Percentiles rank a stretch among this genome's conserved stretches.
Conservation (phyloP, 2,888 invertebrate genomes). For the Siphlonurus alternatus region DNA sequence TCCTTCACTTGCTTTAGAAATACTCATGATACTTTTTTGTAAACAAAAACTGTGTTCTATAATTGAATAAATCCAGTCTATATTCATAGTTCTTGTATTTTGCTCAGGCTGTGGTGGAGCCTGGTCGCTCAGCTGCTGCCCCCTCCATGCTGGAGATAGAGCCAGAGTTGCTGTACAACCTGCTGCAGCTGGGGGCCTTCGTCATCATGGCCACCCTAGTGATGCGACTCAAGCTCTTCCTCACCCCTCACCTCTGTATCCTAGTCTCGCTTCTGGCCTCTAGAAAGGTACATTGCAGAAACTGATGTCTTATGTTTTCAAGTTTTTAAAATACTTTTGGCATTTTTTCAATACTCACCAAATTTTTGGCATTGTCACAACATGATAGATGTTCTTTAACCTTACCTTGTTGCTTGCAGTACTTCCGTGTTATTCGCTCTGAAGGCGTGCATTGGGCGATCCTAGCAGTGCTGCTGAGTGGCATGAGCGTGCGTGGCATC, state of each 20-base stretch:
- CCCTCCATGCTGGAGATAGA: background rate
- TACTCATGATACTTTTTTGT: too few relatives aligned
- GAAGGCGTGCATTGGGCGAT: conserved; percentile 27
- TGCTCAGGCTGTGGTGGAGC: background rate
- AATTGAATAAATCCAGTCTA: too few relatives aligned
- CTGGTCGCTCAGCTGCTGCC: too few relatives aligned
- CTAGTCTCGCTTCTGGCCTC: conserved; percentile 46
- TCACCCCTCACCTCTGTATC: conserved; percentile 62
- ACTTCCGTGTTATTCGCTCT: conserved; percentile 25
- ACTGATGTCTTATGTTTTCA: conserved; percentile 15
- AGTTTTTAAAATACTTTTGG: too few relatives aligned
- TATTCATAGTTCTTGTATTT: background rate
- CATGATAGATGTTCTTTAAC: too few relatives aligned
- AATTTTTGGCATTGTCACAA: too few relatives aligned
- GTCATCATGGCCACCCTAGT: conserved; percentile 53
- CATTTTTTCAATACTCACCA: too few relatives aligned
- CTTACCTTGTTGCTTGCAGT: conserved; percentile 20
- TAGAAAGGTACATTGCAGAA: conserved; percentile 39
- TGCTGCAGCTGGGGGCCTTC: conserved; percentile 52
- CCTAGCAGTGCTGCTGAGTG: conserved; percentile 32
- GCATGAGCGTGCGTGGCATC: conserved; percentile 35
- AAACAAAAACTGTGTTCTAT: too few relatives aligned
- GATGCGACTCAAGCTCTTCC: conserved; percentile 61
- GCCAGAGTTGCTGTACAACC: conserved; percentile 42
- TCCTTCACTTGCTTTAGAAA: too few relatives aligned